phyloP scores from a whole-genome alignment of 2,888 invertebrate species.

The Alentia gelatinosa region DNA sequence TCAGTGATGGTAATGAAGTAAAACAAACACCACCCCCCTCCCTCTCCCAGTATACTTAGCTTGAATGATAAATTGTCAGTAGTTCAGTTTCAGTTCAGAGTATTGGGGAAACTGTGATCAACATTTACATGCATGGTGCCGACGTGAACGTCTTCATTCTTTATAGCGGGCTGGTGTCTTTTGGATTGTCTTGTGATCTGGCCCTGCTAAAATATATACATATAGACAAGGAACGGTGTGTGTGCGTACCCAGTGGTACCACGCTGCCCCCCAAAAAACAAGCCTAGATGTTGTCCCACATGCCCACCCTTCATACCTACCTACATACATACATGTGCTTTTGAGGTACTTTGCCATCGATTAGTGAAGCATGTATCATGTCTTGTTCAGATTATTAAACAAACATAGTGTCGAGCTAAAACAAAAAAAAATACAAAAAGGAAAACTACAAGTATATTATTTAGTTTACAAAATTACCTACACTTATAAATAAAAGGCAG shows the following conservation, averaged over 20 bases:
- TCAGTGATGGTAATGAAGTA: too few species aligned
- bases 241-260: too few species aligned
- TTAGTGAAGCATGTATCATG: constrained; percentile 9
- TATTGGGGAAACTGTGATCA: constrained; percentile 18
- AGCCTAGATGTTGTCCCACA: background rate
- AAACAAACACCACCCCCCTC: too few species aligned
- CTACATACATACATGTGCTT: constrained; percentile 9
- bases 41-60: too few species aligned
- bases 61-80: too few species aligned
- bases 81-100: too few species aligned
- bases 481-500: too few species aligned
- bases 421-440: too few species aligned
- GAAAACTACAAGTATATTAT: too few species aligned
- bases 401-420: background rate
- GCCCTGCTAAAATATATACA: background rate
- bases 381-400: background rate
- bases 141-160: background rate
- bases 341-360: background rate
- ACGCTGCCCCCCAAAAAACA: background rate
- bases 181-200: background rate
- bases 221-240: too few species aligned
- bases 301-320: background rate
- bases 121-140: background rate
- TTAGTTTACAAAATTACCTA: too few species aligned
- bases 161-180: background rate